Evolutionary conservation across 2,888 invertebrate genomes (phyloP).

Genomic region (Myopa tessellatipennis): DNA sequence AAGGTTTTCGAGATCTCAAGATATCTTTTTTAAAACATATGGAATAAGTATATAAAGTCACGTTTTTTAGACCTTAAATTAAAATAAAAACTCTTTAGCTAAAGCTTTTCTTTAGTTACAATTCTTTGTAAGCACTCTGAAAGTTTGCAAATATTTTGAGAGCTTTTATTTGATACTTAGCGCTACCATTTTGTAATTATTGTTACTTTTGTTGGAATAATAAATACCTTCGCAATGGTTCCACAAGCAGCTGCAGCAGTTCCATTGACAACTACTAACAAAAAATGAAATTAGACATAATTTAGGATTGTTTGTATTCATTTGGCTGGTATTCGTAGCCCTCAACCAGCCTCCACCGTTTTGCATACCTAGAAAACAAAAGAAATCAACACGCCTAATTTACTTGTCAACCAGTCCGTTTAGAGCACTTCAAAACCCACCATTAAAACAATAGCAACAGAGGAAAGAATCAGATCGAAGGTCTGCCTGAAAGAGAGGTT

Average conservation of each 20-base stretch:
- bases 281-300: neutral
- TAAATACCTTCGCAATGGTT: no score
- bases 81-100: no score
- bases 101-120: no score
- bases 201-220: neutral
- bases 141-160: no score
- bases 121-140: no score
- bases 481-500: neutral
- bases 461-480: neutral
- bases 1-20: no score
- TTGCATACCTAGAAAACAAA: slow-evolving; percentile 11
- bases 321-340: neutral
- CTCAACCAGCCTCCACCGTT: neutral
- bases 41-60: no score
- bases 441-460: slow-evolving; percentile 51
- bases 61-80: no score
- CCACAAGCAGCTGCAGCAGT: no score
- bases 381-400: slow-evolving; percentile 52
- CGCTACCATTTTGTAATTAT: neutral
- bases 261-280: no score
- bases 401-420: slow-evolving; percentile 55
- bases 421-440: slow-evolving; percentile 15
- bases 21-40: no score
- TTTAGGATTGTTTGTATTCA: neutral
- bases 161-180: neutral